These are phyloP conservation scores for Rhinoderma darwinii DNA, from an alignment of 2,113 vertebrate genomes.

Conservation along the genomic window DNA sequence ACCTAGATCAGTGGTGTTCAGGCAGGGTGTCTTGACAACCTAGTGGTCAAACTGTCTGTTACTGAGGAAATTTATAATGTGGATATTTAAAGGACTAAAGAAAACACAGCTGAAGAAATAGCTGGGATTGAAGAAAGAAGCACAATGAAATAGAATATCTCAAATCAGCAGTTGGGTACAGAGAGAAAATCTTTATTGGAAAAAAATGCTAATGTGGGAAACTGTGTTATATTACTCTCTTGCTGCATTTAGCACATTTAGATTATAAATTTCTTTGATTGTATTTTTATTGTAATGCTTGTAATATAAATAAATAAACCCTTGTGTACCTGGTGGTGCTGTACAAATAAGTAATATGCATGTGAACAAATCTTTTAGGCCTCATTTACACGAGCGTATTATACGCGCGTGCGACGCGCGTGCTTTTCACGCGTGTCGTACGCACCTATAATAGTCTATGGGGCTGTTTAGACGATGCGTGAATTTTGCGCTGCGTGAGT, in stretches of 20 bases:
- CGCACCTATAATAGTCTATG: too few relatives aligned
- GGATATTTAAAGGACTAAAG: slow-evolving; percentile 22
- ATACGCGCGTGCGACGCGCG: too few relatives aligned
- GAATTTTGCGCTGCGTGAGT: too few relatives aligned
- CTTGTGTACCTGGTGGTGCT: not conserved
- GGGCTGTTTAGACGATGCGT: too few relatives aligned
- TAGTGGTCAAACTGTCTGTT: slow-evolving; percentile 38
- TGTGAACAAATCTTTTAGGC: slow-evolving; percentile 4
- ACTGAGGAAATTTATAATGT: slow-evolving; percentile 6
- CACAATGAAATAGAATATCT: slow-evolving; percentile 29
- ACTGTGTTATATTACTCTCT: slow-evolving; percentile 24
- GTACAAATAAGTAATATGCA: slow-evolving; percentile 1
- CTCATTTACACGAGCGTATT: too few relatives aligned
- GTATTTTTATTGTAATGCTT: slow-evolving; percentile 41
- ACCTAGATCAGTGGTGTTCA: slow-evolving; percentile 46
- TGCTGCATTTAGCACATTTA: slow-evolving; percentile 28
- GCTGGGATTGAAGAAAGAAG: slow-evolving; percentile 3
- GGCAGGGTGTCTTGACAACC: slow-evolving; percentile 49
- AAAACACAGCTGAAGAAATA: slow-evolving; percentile 34
- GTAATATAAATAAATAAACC: slow-evolving; percentile 36
- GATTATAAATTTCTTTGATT: slow-evolving; percentile 36
- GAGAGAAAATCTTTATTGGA: slow-evolving; percentile 11
- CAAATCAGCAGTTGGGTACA: slow-evolving; percentile 25
- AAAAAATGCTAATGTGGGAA: slow-evolving; percentile 42
- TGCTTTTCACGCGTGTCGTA: too few relatives aligned